Evolutionary conservation across 2,888 invertebrate species (phyloP).

Genomic region (Electrophaes corylata): DNA sequence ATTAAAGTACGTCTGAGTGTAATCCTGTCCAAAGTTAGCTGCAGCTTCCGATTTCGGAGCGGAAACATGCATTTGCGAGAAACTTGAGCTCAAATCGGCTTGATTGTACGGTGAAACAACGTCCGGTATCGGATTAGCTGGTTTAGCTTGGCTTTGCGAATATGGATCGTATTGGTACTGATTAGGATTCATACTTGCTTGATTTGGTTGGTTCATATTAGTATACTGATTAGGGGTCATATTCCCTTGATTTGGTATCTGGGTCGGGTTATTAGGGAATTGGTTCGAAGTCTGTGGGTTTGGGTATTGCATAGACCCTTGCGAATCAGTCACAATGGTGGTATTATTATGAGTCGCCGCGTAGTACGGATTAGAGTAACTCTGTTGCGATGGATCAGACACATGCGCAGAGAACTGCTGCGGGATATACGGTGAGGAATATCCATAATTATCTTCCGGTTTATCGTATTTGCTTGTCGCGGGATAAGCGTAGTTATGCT

Average conservation of each 20-base stretch:
- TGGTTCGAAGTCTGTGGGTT: conserved; percentile 20
- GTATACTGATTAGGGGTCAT: conserved; percentile 33
- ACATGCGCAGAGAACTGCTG: conserved; percentile 61
- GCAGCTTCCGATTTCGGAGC: conserved; percentile 53
- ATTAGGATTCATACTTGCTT: conserved; percentile 32
- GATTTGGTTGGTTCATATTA: conserved; percentile 39
- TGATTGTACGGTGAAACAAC: conserved; percentile 42
- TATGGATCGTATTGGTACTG: conserved; percentile 48
- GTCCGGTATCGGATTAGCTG: conserved; percentile 53
- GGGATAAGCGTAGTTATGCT: conserved; percentile 57
- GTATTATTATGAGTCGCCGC: conserved; percentile 62
- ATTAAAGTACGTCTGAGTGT: conserved; percentile 70
- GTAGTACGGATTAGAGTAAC: conserved; percentile 68
- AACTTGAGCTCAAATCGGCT: conserved; percentile 60
- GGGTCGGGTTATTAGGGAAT: conserved; percentile 9
- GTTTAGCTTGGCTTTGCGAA: conserved; percentile 33
- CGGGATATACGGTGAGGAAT: conserved; percentile 66
- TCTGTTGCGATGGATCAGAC: conserved; percentile 56
- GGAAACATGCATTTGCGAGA: conserved; percentile 70
- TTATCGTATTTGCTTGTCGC: conserved; percentile 60
- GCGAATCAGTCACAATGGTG: conserved; percentile 65
- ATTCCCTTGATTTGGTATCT: conserved; percentile 29
- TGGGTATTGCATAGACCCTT: conserved; percentile 45
- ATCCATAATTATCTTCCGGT: conserved; percentile 61
- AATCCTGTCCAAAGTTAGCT: conserved; percentile 53